Conservation (phyloP, 2,113 vertebrate genomes). For the Oryzias woworae region DNA sequence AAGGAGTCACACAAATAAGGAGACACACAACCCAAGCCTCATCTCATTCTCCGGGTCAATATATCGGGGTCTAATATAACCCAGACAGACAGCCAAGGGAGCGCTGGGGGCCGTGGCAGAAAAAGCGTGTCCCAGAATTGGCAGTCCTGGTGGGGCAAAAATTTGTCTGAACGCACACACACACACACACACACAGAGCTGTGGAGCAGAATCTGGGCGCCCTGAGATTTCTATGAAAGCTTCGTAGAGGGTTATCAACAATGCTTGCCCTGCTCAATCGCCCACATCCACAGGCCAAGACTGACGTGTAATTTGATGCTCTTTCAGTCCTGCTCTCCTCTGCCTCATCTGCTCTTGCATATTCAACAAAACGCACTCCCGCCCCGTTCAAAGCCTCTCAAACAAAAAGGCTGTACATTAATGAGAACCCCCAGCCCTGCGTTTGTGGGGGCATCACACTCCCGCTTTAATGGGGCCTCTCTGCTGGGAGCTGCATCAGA, state of each 20-base stretch:
- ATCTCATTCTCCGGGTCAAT: conserved; percentile 44
- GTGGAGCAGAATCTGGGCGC: conserved; percentile 25
- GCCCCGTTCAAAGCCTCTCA: conserved; percentile 19
- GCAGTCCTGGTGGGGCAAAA: conserved; percentile 29
- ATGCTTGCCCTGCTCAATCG: conserved; percentile 55
- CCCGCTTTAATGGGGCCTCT: conserved; percentile 38
- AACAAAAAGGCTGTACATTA: conserved; percentile 49
- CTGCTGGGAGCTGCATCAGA: conserved; percentile 2
- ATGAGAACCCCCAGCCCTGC: conserved; percentile 29
- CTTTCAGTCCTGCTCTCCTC: conserved; percentile 43
- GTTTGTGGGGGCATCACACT: conserved; percentile 27
- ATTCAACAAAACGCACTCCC: conserved; percentile 31
- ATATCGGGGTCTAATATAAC: conserved; percentile 38
- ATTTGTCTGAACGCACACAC: conserved; percentile 17
- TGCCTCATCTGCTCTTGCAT: conserved; percentile 33
- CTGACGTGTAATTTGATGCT: conserved; percentile 67
- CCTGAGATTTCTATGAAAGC: conserved; percentile 44
- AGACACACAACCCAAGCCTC: conserved; percentile 22
- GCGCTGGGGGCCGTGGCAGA: conserved; percentile 13
- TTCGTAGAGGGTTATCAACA: conserved; percentile 50
- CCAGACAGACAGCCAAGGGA: conserved; percentile 31
- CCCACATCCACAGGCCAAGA: conserved; percentile 52
- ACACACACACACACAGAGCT: conserved; percentile 10
- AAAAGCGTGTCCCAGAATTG: conserved; percentile 46
- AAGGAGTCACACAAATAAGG: conserved; percentile 6